Evolutionary conservation across 2,113 vertebrate species (phyloP), one percentile per base, ranked within the genome.

Genomic region (Dinomys branickii): DNA sequence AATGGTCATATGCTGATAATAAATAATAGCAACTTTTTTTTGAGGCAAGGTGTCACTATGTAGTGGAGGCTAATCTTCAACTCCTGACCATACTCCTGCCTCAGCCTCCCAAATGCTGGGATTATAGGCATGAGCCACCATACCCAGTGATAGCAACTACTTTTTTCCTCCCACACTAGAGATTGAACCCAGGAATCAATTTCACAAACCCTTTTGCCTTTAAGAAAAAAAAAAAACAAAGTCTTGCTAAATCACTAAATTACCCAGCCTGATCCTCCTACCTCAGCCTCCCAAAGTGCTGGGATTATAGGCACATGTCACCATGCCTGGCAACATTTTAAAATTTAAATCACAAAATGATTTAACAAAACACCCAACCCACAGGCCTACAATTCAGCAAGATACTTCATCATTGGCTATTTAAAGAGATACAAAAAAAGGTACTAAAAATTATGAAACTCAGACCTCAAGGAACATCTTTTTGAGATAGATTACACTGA

Each of bases 301-400:
- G n/a, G n/a, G 7, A 73, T 41, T 73, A 73, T 24, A 73, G 69
- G 20, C n/a, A 41, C 41, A 19, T 38, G 38, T 69, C 65, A 69
- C 35, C 65, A 71, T 38, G 3, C 69, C n/a, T 28, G 88, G 41
- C 54, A 85, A 95, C 35, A 75, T 67, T 91, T 91, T 85, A 59
- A 91, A 97, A 85, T 63, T 96, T 78, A 94, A 94, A 38, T 69
- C 85, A 96, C 88, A 88, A 94, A 95, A 94, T 78, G 19, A n/a
- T n/a, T n/a, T n/a, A n/a, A n/a, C n/a, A n/a, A n/a, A n/a, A n/a
- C n/a, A n/a, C n/a, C n/a, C n/a, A n/a, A n/a, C n/a, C n/a, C 85
- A 83, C 2, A 83, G 75, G 35, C 24, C 52, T 88, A 95, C 91
- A 14, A 89, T 88, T 91, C 90, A 92, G 93, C 20, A 96, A 96